These are phyloP conservation scores for Zeuzera pyrina DNA, from an alignment of 2,888 invertebrate genomes.

Conservation along the genomic window DNA sequence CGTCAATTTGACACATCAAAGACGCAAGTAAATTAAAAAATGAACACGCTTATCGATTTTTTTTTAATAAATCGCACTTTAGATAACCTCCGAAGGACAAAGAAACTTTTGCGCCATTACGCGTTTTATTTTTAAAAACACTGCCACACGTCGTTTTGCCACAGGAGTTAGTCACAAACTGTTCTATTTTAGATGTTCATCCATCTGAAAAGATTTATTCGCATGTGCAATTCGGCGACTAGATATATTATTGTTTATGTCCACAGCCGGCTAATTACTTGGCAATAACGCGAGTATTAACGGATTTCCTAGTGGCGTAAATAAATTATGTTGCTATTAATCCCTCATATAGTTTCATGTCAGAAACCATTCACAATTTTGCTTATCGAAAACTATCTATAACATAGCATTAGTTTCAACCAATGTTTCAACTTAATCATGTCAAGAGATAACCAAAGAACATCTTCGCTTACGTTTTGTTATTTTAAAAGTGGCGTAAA, in stretches of 20 bases:
- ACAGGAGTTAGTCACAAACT: conserved; percentile 44
- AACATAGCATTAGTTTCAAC: too few relatives aligned
- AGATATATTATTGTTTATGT: conserved; percentile 24
- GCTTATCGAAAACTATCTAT: too few relatives aligned
- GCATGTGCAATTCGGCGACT: conserved; percentile 32
- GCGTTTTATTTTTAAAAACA: conserved; percentile 23
- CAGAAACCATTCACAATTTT: too few relatives aligned
- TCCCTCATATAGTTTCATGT: too few relatives aligned
- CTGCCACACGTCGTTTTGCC: conserved; percentile 37
- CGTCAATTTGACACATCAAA: conserved; percentile 19
- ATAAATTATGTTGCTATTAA: too few relatives aligned
- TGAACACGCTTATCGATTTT: not conserved
- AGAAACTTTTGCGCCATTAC: conserved; percentile 24
- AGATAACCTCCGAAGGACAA: conserved; percentile 5
- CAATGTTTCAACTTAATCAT: too few relatives aligned
- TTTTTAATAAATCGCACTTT: not conserved
- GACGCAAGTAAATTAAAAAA: conserved; percentile 6
- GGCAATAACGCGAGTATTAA: too few relatives aligned
- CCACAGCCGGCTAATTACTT: too few relatives aligned
- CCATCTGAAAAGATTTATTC: conserved; percentile 40
- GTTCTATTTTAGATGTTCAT: conserved; percentile 50
- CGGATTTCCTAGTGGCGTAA: too few relatives aligned
- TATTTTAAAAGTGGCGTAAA: too few relatives aligned
- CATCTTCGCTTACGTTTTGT: too few relatives aligned
- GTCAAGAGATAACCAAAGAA: too few relatives aligned